A percentile compares a stretch with the other conserved stretches of the same genome.
phyloP scores from a whole-genome alignment of 2,797 vertebrate genomes.

The Bovichtus diacanthus region DNA sequence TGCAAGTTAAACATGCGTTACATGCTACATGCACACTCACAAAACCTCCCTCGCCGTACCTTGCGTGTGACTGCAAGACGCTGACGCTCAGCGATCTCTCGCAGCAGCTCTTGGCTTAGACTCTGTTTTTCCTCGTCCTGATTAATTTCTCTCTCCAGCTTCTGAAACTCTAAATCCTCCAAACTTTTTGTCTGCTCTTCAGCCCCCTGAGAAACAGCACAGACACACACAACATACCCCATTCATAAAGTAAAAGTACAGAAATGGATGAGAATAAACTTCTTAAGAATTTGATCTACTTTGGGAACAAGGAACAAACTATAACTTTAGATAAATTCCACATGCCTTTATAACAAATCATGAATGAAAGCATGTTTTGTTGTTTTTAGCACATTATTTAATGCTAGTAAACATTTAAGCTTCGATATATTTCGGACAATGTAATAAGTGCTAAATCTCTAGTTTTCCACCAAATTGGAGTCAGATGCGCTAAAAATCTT shows the following conservation, averaged over 20 bases:
- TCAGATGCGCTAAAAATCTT: constrained; percentile 33
- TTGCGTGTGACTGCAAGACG: constrained; percentile 91
- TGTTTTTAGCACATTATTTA: neutral
- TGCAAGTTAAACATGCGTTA: constrained; percentile 24
- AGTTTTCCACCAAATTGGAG: constrained; percentile 29
- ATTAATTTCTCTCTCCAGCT: constrained; percentile 92
- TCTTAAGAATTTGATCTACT: neutral
- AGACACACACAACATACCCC: neutral
- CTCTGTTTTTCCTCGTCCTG: constrained; percentile 94
- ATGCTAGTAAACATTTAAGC: neutral
- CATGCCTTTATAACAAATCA: neutral
- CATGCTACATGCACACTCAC: constrained; percentile 9
- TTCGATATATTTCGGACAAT: neutral
- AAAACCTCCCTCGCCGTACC: constrained; percentile 74
- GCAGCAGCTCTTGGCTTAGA: constrained; percentile 88
- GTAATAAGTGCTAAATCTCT: neutral
- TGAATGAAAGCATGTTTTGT: neutral
- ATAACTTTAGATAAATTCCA: neutral
- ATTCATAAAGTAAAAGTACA: neutral
- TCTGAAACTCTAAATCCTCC: constrained; percentile 96
- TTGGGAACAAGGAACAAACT: neutral
- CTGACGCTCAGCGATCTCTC: constrained; percentile 93
- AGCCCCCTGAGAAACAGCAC: constrained; percentile 81
- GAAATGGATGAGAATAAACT: neutral
- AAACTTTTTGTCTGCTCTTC: constrained; percentile 89